Conservation (phyloP, 1,140 invertebrate genomes). For the Ganaspis sp. region DNA sequence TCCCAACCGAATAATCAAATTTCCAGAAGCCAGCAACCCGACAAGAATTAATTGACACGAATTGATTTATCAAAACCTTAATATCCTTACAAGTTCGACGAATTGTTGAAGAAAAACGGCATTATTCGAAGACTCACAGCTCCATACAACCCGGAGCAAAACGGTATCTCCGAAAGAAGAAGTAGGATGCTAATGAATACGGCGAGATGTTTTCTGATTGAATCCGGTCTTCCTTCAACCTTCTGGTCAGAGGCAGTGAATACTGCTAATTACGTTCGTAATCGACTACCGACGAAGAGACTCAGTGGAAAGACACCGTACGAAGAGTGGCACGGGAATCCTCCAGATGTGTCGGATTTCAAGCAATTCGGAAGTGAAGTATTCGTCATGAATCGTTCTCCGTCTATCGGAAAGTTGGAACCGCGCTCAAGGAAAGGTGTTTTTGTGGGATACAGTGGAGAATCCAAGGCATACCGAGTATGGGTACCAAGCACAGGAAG, state of each 20-base stretch:
- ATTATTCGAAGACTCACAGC: too few relatives aligned
- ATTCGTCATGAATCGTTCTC: constrained; percentile 2
- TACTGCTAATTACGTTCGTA: constrained; percentile 25
- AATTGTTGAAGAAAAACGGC: too few relatives aligned
- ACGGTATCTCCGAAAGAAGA: too few relatives aligned
- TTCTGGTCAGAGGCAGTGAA: not conserved
- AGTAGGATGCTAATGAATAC: too few relatives aligned
- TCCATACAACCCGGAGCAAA: too few relatives aligned
- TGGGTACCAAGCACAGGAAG: constrained; percentile 48
- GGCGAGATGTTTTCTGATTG: too few relatives aligned
- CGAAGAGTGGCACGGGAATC: constrained; percentile 23
- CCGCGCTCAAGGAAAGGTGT: constrained; percentile 35
- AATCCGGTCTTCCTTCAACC: too few relatives aligned
- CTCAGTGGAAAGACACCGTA: not conserved
- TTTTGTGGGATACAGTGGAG: constrained; percentile 55
- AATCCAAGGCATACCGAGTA: constrained; percentile 56
- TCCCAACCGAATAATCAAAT: too few relatives aligned
- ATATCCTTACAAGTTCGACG: too few relatives aligned
- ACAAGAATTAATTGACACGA: too few relatives aligned
- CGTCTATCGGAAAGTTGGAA: constrained; percentile 14
- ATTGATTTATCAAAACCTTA: too few relatives aligned
- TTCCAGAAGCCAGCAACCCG: too few relatives aligned
- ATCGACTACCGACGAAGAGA: not conserved
- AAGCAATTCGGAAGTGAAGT: constrained; percentile 29
- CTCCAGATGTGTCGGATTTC: constrained; percentile 9